Base-by-base conservation (phyloP, 2,888 invertebrate species). In the Byasa hedistus region DNA sequence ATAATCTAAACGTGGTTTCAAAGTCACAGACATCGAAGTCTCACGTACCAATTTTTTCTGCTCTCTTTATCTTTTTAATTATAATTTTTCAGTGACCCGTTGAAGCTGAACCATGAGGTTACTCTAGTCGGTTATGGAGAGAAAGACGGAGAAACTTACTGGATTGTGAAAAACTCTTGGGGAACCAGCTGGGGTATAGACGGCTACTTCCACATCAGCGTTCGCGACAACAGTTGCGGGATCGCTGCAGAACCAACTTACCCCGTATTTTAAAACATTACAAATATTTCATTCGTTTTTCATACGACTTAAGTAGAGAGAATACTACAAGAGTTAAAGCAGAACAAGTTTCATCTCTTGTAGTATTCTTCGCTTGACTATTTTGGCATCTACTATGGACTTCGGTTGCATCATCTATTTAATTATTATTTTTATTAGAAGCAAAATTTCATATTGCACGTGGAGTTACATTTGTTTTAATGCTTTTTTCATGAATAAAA, bases 121-220 rank as follows among this genome's bases (percentile, higher is more conserved):
- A 87, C 98, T 63, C 95, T 97, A 61, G 98, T 98, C 3, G 98
- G 97, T 0, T 98, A 96, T 82, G 98, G 98, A 17, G 93, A 92
- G 22, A 87, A 96, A 57, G 93, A 95, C 72, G 96, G 96, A 4
- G 93, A 97, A 74, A 93, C 94, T n/a, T 98, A 96, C 86, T 98
- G 98, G 98, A 92, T 98, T 66, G 89, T 98, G 15, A 98, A 98
- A 89, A 98, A 98, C 88, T 98, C 98, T 0, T 98, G 98, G 97
- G 98, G 98, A 0, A 96, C 95, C 32, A 95, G 96, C 73, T 98
- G 98, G 98, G 98, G 98, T 36, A 96, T 98, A 75, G 97, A 96
- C 81, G 98, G 98, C 0, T 98, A 98, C 81, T 94, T 98, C 69
- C 92, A 98, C 59, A 98, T 98, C 93, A 94, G 97, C 0, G 94